These are phyloP conservation scores for Acleris emargana DNA, from an alignment of 2,888 invertebrate species.

Conservation along the genomic window DNA sequence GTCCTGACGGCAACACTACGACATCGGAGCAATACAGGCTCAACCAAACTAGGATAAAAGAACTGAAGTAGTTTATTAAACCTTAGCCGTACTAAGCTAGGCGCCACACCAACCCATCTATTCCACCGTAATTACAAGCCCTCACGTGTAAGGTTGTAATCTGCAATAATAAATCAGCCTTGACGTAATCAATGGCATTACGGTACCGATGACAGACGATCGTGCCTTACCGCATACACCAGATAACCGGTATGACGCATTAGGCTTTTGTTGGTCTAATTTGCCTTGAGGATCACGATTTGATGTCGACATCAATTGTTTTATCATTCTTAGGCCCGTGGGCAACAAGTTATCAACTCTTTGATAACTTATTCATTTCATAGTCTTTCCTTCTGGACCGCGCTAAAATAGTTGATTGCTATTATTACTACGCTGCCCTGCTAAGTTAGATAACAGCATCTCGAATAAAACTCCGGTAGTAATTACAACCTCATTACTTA, in stretches of 20 bases:
- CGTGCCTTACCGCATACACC: conserved; percentile 49
- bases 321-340: background rate
- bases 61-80: no score
- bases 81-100: background rate
- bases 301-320: background rate
- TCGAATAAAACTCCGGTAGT: no score
- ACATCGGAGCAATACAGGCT: no score
- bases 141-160: conserved; percentile 38
- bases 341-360: background rate
- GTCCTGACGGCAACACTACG: no score
- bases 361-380: background rate
- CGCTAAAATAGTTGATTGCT: no score
- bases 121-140: conserved; percentile 29
- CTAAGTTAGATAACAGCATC: no score
- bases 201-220: conserved; percentile 61
- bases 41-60: no score
- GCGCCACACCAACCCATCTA: conserved; percentile 19
- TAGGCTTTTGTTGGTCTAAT: conserved; percentile 31
- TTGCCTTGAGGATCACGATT: conserved; percentile 25
- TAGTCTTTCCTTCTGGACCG: no score
- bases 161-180: conserved; percentile 66
- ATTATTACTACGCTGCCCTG: no score
- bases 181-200: conserved; percentile 69
- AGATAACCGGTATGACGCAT: conserved; percentile 32
- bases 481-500: no score